Percentiles rank a stretch among this genome's conserved stretches.
Evolutionary conservation across 2,888 invertebrate genomes (phyloP).

Genomic region (Sesia apiformis): DNA sequence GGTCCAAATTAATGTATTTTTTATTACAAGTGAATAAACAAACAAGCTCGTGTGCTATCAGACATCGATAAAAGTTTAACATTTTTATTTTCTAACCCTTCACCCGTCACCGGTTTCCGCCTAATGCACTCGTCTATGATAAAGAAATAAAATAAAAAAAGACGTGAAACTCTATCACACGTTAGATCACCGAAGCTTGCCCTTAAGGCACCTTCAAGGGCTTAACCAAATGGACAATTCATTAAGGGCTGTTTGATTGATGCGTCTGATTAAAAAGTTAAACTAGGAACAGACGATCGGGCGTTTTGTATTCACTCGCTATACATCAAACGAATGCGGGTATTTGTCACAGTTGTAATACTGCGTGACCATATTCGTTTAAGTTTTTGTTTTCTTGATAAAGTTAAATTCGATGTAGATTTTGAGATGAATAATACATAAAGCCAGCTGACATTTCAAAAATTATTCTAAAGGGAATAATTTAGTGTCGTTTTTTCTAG

Average conservation of each 20-base stretch:
- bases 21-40: no score
- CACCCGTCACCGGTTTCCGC: constrained; percentile 7
- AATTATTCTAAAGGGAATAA: no score
- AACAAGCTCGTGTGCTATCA: not conserved
- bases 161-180: constrained; percentile 41
- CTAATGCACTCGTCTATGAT: constrained; percentile 6
- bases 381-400: not conserved
- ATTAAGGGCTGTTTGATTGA: constrained; percentile 55
- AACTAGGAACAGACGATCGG: constrained; percentile 19
- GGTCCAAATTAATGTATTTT: no score
- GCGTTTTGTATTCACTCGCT: constrained; percentile 14
- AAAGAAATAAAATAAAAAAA: constrained; percentile 26
- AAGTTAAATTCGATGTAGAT: no score
- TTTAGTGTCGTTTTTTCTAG: no score
- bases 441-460: no score
- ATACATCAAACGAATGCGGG: constrained; percentile 17
- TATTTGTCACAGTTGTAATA: constrained; percentile 12
- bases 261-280: constrained; percentile 41
- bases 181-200: constrained; percentile 44
- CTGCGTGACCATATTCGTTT: not conserved
- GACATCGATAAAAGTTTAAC: not conserved
- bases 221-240: constrained; percentile 36
- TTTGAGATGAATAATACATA: no score
- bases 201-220: constrained; percentile 23
- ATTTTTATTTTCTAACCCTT: constrained; percentile 16